phyloP scores from a whole-genome alignment of 2,113 vertebrate genomes.

The Trogon melanurus region DNA sequence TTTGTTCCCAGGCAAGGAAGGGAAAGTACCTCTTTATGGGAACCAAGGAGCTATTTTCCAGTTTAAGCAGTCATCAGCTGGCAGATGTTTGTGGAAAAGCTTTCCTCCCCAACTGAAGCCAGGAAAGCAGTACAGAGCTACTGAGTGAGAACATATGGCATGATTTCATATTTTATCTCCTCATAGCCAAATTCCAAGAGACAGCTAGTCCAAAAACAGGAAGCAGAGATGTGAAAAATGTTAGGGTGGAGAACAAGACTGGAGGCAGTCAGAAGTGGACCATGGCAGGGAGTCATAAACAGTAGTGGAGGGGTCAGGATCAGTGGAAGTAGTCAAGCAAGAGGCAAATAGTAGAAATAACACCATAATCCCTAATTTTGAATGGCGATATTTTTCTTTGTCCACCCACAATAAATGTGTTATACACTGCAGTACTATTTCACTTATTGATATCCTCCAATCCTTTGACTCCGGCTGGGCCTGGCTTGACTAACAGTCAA shows the following conservation, averaged over 20 bases:
- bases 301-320: not conserved
- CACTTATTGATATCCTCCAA: not conserved
- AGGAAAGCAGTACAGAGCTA: not conserved
- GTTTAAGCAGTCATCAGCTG: slow-evolving; percentile 14
- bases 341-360: not conserved
- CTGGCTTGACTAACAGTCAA: not conserved
- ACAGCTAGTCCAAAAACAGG: not conserved
- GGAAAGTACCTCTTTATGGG: not conserved
- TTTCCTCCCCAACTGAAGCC: not conserved
- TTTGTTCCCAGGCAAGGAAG: not conserved
- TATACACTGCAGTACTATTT: not conserved
- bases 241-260: not conserved
- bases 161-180: not conserved
- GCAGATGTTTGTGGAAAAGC: slow-evolving; percentile 38
- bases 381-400: not conserved
- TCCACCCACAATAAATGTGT: not conserved
- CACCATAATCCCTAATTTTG: not conserved
- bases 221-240: not conserved
- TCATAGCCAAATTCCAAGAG: not conserved
- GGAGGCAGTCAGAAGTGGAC: not conserved
- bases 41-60: not conserved
- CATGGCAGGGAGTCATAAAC: not conserved
- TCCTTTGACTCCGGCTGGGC: not conserved
- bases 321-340: fast-evolving
- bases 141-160: slow-evolving; percentile 5